Percentiles rank a stretch among this genome's conserved stretches.
Evolutionary conservation across 2,113 vertebrate genomes (phyloP).

Genomic region (Rhabdornis inornatus): DNA sequence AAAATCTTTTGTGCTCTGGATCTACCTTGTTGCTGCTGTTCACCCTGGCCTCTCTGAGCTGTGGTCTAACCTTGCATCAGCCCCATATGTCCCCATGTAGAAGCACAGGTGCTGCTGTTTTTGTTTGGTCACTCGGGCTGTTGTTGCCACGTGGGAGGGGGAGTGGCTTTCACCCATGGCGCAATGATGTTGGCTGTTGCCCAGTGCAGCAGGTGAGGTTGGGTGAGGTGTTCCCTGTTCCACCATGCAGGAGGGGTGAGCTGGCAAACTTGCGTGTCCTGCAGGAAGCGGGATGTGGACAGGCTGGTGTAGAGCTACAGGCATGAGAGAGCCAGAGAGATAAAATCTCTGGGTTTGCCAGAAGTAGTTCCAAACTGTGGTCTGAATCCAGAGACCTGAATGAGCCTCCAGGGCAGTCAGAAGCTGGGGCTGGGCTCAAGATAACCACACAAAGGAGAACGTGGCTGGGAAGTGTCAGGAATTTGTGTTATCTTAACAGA

Average conservation of each 20-base stretch:
- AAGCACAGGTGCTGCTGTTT: neutral
- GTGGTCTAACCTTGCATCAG: neutral
- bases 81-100: rapidly evolving
- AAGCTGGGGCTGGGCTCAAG: neutral
- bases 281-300: neutral
- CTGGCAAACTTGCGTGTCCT: neutral
- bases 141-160: neutral
- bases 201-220: rapidly evolving
- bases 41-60: neutral
- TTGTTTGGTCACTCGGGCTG: neutral
- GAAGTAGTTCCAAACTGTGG: neutral
- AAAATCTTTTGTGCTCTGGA: neutral
- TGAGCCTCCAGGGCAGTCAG: neutral
- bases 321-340: neutral
- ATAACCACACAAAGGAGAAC: neutral
- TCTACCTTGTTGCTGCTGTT: neutral
- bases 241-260: neutral
- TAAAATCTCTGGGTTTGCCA: neutral
- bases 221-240: neutral
- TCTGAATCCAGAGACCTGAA: neutral
- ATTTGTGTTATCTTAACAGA: neutral
- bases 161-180: neutral
- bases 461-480: neutral
- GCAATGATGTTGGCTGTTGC: neutral
- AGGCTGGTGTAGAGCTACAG: neutral